A percentile compares a stretch with the other conserved stretches of the same genome.
Conservation (phyloP, 2,888 invertebrate genomes). For the Metacarcinus magister region DNA sequence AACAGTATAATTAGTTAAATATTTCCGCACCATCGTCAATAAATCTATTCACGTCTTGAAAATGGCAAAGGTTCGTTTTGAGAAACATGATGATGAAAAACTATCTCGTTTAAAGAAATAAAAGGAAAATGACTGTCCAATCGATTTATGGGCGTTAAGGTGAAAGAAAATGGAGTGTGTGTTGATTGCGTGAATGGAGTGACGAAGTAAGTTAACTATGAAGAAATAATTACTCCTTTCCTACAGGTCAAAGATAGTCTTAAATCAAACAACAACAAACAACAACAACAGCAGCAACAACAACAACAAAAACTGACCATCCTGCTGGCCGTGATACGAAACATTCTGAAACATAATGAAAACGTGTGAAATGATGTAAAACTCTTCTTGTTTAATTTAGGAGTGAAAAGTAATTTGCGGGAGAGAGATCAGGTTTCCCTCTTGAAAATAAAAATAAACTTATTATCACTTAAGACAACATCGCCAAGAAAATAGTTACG, state of each 20-base stretch:
- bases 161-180: not conserved
- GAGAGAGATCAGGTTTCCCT: not conserved
- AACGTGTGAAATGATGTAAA: not conserved
- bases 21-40: too few species aligned
- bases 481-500: not conserved
- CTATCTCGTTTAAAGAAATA: too few species aligned
- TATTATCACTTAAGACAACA: not conserved
- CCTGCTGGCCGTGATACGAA: not conserved
- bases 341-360: not conserved
- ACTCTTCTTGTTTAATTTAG: not conserved
- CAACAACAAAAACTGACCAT: not conserved
- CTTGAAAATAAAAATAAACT: not conserved
- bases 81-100: not conserved
- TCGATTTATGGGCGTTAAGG: not conserved
- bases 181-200: not conserved
- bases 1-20: too few species aligned
- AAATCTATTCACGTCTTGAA: too few species aligned
- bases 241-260: not conserved
- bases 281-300: too few species aligned
- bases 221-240: not conserved
- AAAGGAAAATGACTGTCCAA: too few species aligned
- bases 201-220: not conserved
- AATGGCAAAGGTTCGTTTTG: too few species aligned
- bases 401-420: constrained; percentile 22
- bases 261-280: too few species aligned